These are phyloP conservation scores for Tipula confusa DNA, from an alignment of 2,888 invertebrate species.

Conservation along the genomic window DNA sequence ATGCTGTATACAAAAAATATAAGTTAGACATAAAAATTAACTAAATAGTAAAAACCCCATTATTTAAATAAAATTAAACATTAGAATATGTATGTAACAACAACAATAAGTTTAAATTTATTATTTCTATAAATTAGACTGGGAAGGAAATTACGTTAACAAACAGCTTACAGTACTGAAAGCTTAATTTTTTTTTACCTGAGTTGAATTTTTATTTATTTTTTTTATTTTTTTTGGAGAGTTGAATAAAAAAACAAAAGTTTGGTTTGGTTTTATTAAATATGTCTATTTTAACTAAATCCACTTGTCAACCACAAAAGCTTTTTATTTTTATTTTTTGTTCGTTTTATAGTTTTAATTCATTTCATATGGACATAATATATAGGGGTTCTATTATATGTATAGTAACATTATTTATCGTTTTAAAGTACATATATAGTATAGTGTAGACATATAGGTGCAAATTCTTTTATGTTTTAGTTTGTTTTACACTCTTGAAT, in stretches of 20 bases:
- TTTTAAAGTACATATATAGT: neutral
- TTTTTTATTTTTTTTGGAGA: too few species aligned
- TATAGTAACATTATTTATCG: neutral
- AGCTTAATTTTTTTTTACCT: neutral
- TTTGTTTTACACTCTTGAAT: neutral
- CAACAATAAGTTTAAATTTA: neutral
- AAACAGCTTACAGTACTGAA: neutral
- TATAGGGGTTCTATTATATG: neutral
- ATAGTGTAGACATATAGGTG: neutral
- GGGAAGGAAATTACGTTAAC: neutral
- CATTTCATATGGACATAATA: neutral
- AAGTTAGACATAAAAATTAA: slow-evolving; percentile 12
- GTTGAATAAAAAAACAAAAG: neutral
- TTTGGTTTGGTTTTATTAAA: neutral
- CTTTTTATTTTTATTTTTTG: neutral
- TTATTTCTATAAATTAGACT: neutral
- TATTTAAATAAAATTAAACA: slow-evolving; percentile 12
- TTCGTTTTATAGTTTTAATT: neutral
- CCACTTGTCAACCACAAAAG: slow-evolving; percentile 9
- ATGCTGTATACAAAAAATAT: neutral
- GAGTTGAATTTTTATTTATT: neutral
- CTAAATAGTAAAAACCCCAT: neutral
- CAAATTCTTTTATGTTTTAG: neutral
- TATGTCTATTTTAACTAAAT: neutral
- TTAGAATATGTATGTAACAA: neutral